Evolutionary conservation across 2,888 invertebrate genomes (phyloP), one percentile per base, ranked within the genome.

Genomic region (Lasioglossum pauxillum): DNA sequence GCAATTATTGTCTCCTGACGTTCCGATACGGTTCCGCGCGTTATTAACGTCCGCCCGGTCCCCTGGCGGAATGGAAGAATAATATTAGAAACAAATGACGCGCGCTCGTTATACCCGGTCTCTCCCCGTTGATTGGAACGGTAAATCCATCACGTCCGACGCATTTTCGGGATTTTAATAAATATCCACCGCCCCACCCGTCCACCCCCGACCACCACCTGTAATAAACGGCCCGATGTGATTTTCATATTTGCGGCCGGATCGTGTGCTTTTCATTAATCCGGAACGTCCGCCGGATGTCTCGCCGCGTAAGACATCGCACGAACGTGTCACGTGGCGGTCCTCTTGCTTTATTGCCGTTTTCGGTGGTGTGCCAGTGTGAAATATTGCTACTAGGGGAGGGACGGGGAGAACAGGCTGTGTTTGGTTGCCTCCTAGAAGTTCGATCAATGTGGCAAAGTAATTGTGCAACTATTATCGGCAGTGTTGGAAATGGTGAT

Each of bases 1-100:
- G 75, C 81, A 85, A 87, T 89, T 89, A 89, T 87, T 89, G 75
- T 83, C 85, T 64, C 77, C 78, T 84, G 82, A 83, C 81, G 85
- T 87, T 83, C 78, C 83, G 75, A 84, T 86, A 78, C 82, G 85
- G n/a, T 80, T 49, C 74, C 60, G 16, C 77, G 71, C 64, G 83
- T 88, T 83, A 86, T 88, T 88, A 86, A 78, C 80, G 60, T 27
- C 23, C 82, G 44, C 10, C 44, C 46, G 64, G 5, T 14, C 14
- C 38, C 57, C 8, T 38, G 44, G 19, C 75, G 72, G 64, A 31
- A 76, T 78, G 71, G 75, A 75, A 82, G 78, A 75, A 85, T 82
- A 80, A 80, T 84, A 88, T 88, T 87, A 87, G 78, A 84, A 76
- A 81, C 81, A 80, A 87, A 78, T 81, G 78, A 46, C 67, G 64